These are phyloP conservation scores for Lagenorhynchus albirostris DNA, from an alignment of 2,113 vertebrate genomes.

Conservation along the genomic window DNA sequence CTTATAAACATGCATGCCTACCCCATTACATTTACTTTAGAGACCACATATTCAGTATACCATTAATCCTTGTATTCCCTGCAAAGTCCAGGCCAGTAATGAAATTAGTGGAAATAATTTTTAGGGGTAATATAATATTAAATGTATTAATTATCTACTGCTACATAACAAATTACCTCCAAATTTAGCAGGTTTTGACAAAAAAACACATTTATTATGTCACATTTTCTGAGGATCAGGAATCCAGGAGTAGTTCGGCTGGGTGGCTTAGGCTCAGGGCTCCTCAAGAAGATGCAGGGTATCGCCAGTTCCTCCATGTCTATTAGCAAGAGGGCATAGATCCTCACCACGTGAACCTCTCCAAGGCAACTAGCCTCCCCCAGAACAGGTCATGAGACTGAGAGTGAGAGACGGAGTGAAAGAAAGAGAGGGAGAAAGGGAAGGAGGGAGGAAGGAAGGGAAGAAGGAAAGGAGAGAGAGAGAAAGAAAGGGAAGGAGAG, in stretches of 20 bases:
- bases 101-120: not conserved
- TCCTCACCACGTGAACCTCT: not conserved
- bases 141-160: not conserved
- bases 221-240: not conserved
- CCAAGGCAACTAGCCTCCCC: not conserved
- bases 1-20: not conserved
- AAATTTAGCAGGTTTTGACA: not conserved
- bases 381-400: not conserved
- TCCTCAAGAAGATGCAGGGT: not conserved
- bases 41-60: not conserved
- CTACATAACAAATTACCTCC: not conserved
- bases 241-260: not conserved
- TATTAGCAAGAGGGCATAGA: not conserved
- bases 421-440: not conserved
- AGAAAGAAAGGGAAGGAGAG: accelerated
- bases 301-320: not conserved
- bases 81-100: not conserved
- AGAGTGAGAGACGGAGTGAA: not conserved
- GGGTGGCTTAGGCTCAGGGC: not conserved
- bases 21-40: not conserved
- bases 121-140: not conserved
- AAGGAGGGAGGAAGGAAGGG: no score
- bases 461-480: accelerated
- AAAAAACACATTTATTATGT: not conserved
- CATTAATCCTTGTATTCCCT: not conserved